phyloP scores from a whole-genome alignment of 2,113 vertebrate species.

The Lepidothrix coronata region DNA sequence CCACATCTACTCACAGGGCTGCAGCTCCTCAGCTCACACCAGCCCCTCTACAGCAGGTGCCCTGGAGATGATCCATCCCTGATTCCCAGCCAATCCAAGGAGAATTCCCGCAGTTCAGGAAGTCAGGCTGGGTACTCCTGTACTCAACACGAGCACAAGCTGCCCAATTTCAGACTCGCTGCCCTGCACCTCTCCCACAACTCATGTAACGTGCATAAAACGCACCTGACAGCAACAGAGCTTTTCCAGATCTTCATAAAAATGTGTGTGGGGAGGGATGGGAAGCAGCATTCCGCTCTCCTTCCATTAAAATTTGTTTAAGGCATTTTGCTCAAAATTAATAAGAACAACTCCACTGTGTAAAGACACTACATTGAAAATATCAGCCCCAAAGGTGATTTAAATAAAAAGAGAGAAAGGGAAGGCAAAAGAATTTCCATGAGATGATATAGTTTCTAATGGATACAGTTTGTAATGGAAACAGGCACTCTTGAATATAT shows the following conservation, averaged over 20 bases:
- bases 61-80: background rate
- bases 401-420: conserved; percentile 8
- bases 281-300: background rate
- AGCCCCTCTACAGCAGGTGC: no score
- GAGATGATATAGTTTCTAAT: background rate
- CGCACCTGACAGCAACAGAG: background rate
- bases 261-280: background rate
- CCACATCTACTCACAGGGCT: fast-evolving
- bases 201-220: fast-evolving
- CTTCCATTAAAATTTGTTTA: background rate
- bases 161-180: background rate
- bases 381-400: conserved; percentile 31
- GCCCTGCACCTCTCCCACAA: background rate
- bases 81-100: background rate
- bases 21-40: background rate
- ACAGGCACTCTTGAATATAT: background rate
- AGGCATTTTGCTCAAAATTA: conserved; percentile 18
- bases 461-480: background rate
- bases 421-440: background rate
- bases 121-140: background rate
- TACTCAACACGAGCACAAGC: background rate
- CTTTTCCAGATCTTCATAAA: background rate
- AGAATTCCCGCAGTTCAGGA: background rate
- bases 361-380: background rate
- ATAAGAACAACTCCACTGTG: conserved; percentile 12